phyloP scores from a whole-genome alignment of 2,797 vertebrate species.

The Triplophysa yarkandensis region DNA sequence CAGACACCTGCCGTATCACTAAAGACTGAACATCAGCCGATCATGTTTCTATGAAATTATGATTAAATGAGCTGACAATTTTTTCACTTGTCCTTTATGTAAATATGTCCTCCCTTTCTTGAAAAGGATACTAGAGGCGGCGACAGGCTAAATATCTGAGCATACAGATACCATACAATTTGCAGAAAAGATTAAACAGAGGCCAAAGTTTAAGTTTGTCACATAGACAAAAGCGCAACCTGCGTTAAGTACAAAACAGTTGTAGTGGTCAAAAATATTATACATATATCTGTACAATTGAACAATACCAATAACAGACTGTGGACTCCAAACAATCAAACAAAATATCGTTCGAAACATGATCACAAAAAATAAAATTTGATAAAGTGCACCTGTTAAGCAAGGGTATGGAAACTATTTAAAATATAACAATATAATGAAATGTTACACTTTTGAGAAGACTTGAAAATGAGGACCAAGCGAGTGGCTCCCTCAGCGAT shows the following conservation, averaged over 20 bases:
- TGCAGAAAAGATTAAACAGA: constrained; percentile 84
- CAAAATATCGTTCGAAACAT: constrained; percentile 59
- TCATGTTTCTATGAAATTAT: no score
- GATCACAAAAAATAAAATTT: constrained; percentile 64
- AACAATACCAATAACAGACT: constrained; percentile 77
- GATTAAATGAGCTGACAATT: constrained; percentile 6
- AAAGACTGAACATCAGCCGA: constrained; percentile 39
- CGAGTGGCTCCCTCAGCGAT: constrained; percentile 31
- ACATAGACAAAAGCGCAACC: constrained; percentile 81
- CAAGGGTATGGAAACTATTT: constrained; percentile 68
- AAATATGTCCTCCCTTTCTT: constrained; percentile 79
- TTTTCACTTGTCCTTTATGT: constrained; percentile 78
- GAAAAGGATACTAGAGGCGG: constrained; percentile 81
- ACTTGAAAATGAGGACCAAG: constrained; percentile 33
- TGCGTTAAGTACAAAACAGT: constrained; percentile 87
- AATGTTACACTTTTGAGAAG: constrained; percentile 61
- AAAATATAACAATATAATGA: constrained; percentile 63
- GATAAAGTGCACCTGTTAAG: constrained; percentile 80
- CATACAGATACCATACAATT: constrained; percentile 84
- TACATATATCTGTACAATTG: constrained; percentile 88
- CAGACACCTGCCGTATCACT: constrained; percentile 74
- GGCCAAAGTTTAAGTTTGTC: constrained; percentile 81
- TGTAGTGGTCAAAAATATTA: constrained; percentile 90
- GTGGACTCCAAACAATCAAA: constrained; percentile 50
- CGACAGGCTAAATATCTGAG: constrained; percentile 82